Conservation (phyloP, 2,888 invertebrate species). For the Lasioglossum malachurum region DNA sequence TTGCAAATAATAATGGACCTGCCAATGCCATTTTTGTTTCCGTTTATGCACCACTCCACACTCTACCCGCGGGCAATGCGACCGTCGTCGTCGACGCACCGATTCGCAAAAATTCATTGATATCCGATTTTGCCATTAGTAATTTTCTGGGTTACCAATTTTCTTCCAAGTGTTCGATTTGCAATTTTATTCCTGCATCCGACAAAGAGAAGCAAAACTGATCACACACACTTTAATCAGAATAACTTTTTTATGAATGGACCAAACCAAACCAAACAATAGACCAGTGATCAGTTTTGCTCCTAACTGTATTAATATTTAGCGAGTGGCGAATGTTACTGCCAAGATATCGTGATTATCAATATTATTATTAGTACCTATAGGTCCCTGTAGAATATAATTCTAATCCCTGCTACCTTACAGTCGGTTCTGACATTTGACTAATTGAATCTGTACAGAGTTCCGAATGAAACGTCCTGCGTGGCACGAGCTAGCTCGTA, state of each 20-base stretch:
- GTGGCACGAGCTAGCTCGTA: background rate
- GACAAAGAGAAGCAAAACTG: no score
- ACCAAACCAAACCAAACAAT: no score
- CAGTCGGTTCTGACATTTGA: constrained; percentile 49
- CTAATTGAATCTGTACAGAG: constrained; percentile 49
- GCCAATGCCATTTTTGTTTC: constrained; percentile 14
- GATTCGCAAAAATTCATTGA: background rate
- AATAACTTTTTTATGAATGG: no score
- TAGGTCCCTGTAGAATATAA: constrained; percentile 13
- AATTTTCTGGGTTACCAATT: background rate
- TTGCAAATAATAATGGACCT: constrained; percentile 56
- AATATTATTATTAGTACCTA: constrained; percentile 28
- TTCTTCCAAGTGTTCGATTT: background rate
- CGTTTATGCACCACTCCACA: background rate
- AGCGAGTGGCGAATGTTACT: background rate
- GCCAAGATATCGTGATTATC: constrained; percentile 11
- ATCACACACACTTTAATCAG: no score
- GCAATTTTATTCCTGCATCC: background rate
- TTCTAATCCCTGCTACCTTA: constrained; percentile 7
- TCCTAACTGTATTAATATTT: background rate
- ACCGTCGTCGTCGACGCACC: background rate
- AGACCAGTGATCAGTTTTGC: no score
- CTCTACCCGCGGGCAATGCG: background rate
- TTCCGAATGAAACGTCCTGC: constrained; percentile 42
- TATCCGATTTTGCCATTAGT: no score